Percentiles rank a stretch among this genome's conserved stretches.
phyloP scores from a whole-genome alignment of 2,113 vertebrate species.

The Erythrolamprus reginae region DNA sequence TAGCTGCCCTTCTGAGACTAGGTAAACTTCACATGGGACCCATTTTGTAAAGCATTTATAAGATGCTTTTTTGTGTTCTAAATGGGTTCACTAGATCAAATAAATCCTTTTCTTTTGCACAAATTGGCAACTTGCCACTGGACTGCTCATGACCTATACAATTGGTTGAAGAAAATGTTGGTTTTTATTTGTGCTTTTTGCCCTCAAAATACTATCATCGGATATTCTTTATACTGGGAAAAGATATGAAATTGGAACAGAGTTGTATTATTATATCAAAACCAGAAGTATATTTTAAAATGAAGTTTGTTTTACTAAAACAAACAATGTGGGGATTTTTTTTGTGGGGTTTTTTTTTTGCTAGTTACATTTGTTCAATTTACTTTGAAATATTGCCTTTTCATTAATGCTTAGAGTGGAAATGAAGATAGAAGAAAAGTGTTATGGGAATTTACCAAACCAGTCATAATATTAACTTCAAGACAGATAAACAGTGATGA shows the following conservation, averaged over 20 bases:
- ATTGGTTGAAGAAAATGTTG: not conserved
- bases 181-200: not conserved
- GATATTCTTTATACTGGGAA: constrained; percentile 9
- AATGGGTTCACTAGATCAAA: not conserved
- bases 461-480: constrained; percentile 51
- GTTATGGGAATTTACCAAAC: constrained; percentile 44
- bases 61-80: not conserved
- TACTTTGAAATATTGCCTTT: constrained; percentile 31
- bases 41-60: not conserved
- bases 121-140: not conserved
- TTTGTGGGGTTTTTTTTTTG: not conserved
- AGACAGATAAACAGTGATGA: constrained; percentile 43
- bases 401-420: constrained; percentile 34
- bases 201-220: not conserved
- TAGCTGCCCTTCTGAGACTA: not conserved
- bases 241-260: constrained; percentile 24
- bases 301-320: constrained; percentile 44
- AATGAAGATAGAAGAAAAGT: constrained; percentile 37
- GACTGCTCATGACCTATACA: not conserved
- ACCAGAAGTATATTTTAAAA: constrained; percentile 35
- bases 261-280: constrained; percentile 26
- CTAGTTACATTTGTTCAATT: constrained; percentile 42
- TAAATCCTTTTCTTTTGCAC: not conserved
- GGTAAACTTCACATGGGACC: not conserved
- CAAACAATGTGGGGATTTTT: not conserved